phyloP scores from a whole-genome alignment of 1,140 invertebrate species.

The Ditylenchus dipsaci region DNA sequence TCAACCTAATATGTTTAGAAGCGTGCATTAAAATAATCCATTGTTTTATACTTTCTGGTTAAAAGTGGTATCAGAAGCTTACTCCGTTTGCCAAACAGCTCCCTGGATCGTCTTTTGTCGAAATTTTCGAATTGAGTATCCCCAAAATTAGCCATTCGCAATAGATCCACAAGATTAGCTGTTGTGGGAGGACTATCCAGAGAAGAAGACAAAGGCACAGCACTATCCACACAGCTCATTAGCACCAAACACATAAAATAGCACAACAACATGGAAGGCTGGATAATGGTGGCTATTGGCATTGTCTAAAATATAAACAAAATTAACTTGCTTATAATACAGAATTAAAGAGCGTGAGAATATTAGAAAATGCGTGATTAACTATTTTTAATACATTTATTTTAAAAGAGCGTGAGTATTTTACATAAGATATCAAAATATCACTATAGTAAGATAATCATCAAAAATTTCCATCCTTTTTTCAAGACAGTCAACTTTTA shows the following conservation, averaged over 20 bases:
- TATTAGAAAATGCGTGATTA: too few species aligned
- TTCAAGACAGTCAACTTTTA: too few species aligned
- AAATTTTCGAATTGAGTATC: constrained; percentile 1
- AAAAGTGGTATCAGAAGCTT: background rate
- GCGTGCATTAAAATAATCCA: background rate
- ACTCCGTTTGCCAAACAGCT: constrained; percentile 18
- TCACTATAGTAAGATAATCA: too few species aligned
- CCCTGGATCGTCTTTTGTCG: constrained; percentile 4
- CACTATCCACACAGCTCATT: background rate
- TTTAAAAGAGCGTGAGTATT: too few species aligned
- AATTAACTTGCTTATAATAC: too few species aligned
- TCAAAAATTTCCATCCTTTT: too few species aligned
- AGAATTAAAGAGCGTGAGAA: too few species aligned
- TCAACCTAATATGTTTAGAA: background rate
- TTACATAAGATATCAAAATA: too few species aligned
- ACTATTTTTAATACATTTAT: too few species aligned
- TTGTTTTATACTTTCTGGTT: background rate
- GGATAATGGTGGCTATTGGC: background rate
- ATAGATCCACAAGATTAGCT: background rate
- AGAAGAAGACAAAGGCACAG: too few species aligned
- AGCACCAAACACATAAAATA: background rate
- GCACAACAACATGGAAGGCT: background rate
- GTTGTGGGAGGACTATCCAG: background rate
- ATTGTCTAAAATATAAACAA: too few species aligned
- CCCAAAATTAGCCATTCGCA: background rate